These are phyloP conservation scores for Sternarchorhynchus goeldii DNA, from an alignment of 2,797 vertebrate genomes.

Conservation along the genomic window DNA sequence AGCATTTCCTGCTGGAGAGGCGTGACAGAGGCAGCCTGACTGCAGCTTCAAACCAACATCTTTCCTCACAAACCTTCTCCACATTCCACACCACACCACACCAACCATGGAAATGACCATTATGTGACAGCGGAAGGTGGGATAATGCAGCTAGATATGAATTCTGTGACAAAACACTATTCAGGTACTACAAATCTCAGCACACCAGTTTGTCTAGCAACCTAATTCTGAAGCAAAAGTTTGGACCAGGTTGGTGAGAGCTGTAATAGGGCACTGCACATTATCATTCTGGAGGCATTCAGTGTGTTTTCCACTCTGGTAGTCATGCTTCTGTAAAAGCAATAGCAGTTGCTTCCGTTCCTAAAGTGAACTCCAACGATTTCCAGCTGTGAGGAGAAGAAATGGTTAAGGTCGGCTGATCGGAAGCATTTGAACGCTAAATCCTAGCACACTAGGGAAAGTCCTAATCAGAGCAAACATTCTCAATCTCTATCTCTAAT, in stretches of 20 bases:
- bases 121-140: background rate
- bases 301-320: constrained; percentile 13
- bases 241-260: background rate
- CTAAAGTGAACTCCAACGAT: constrained; percentile 17
- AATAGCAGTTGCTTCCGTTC: constrained; percentile 9
- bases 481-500: constrained; percentile 37
- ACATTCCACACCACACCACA: background rate
- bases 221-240: too few species aligned
- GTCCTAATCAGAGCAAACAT: constrained; percentile 20
- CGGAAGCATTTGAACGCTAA: constrained; percentile 24
- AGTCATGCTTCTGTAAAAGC: constrained; percentile 5
- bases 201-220: background rate
- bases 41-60: background rate
- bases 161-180: background rate
- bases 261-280: background rate
- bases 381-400: constrained; percentile 25
- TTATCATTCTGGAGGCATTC: background rate
- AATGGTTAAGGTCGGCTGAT: constrained; percentile 29
- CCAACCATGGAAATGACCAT: background rate
- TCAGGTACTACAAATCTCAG: background rate
- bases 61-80: background rate
- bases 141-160: background rate
- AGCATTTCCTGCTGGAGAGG: constrained; percentile 30
- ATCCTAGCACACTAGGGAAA: constrained; percentile 17
- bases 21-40: background rate